These are phyloP conservation scores for Phenacoccus solenopsis DNA, from an alignment of 1,140 invertebrate species.

Conservation along the genomic window DNA sequence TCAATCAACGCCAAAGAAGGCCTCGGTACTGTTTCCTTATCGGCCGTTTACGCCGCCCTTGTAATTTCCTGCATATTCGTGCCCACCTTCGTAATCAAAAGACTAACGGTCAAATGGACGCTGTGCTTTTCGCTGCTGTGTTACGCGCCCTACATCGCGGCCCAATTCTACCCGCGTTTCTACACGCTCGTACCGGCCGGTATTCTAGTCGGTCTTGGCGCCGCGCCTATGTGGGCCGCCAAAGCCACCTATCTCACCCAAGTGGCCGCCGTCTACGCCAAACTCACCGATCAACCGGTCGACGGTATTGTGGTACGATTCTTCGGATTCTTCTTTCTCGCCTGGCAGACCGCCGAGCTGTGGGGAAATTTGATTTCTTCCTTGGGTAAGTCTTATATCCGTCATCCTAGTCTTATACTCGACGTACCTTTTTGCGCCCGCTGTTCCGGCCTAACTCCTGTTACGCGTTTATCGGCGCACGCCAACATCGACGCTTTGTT, in stretches of 20 bases:
- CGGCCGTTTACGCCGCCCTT: conserved; percentile 75
- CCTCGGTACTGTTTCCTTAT: conserved; percentile 64
- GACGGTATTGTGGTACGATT: conserved; percentile 87
- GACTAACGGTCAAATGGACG: conserved; percentile 90
- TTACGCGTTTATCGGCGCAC: no score
- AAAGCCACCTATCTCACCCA: conserved; percentile 92
- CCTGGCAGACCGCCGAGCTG: conserved; percentile 88
- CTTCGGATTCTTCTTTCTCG: conserved; percentile 96
- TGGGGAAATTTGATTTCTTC: conserved; percentile 97
- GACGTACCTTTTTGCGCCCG: no score
- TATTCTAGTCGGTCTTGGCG: conserved; percentile 74
- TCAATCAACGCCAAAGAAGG: conserved; percentile 73
- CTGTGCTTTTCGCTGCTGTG: conserved; percentile 79
- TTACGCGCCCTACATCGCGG: conserved; percentile 84
- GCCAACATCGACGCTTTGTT: no score
- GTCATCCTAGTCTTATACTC: no score
- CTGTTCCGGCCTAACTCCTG: no score
- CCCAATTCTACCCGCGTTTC: conserved; percentile 81
- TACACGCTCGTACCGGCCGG: conserved; percentile 87
- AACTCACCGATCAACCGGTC: conserved; percentile 68
- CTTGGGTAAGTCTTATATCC: conserved; percentile 54
- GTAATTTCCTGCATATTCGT: conserved; percentile 87
- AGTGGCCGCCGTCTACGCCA: conserved; percentile 75
- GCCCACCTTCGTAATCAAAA: conserved; percentile 74
- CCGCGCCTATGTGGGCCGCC: conserved; percentile 91